Conservation (phyloP, 2,797 vertebrate genomes). For the Chiroxiphia lanceolata region DNA sequence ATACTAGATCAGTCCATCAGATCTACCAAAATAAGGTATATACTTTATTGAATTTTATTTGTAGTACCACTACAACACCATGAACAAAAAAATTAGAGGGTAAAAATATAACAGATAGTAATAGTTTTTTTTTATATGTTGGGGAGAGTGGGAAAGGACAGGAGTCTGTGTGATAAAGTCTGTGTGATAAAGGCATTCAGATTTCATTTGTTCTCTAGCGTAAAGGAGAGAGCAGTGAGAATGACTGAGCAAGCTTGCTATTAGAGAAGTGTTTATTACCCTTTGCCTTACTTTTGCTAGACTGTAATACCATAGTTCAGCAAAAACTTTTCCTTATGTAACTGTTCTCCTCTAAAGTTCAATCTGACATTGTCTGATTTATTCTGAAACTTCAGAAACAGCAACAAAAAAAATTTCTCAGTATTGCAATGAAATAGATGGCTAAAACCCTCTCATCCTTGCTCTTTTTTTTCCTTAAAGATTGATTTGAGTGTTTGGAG, state of each 20-base stretch:
- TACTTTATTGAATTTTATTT: background rate
- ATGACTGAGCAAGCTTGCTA: background rate
- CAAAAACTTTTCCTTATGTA: background rate
- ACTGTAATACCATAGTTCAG: background rate
- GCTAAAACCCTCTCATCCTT: background rate
- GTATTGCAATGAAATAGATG: background rate
- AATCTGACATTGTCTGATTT: background rate
- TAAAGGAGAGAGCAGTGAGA: background rate
- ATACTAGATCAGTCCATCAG: conserved; percentile 83
- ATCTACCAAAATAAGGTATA: conserved; percentile 89
- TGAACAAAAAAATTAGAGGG: background rate
- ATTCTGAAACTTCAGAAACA: background rate
- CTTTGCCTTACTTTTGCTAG: background rate
- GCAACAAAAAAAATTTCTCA: background rate
- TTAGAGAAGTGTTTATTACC: background rate
- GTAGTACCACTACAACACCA: background rate
- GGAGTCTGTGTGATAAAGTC: background rate
- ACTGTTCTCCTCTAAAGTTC: background rate
- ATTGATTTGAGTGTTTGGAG: background rate
- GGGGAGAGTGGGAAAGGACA: background rate
- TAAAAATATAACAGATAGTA: background rate
- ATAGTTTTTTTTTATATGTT: background rate
- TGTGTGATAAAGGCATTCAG: background rate
- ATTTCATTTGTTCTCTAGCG: background rate
- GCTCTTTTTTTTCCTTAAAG: background rate